Percentiles rank a stretch among this genome's conserved stretches.
These are phyloP conservation scores for Coregonus clupeaformis DNA, from an alignment of 2,113 vertebrate species.

Conservation along the genomic window DNA sequence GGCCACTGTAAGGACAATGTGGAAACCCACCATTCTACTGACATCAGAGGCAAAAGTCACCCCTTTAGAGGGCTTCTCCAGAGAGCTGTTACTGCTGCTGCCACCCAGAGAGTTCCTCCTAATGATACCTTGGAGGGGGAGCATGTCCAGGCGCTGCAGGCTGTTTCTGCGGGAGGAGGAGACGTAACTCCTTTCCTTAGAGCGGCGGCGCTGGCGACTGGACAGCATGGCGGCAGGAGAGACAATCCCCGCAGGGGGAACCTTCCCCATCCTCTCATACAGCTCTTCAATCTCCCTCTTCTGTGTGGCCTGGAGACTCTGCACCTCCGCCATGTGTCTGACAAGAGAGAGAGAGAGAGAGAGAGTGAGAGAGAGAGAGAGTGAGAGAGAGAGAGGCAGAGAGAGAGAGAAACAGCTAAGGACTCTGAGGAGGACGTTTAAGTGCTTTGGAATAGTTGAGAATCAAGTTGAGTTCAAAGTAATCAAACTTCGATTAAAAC, in stretches of 20 bases:
- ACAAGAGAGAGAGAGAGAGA: neutral
- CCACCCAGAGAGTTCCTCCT: slow-evolving; percentile 90
- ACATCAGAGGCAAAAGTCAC: slow-evolving; percentile 87
- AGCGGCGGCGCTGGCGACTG: slow-evolving; percentile 89
- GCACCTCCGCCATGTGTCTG: slow-evolving; percentile 90
- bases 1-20: slow-evolving; percentile 69
- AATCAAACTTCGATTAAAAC: neutral
- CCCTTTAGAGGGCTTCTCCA: slow-evolving; percentile 86
- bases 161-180: slow-evolving; percentile 87
- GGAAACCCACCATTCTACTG: slow-evolving; percentile 79
- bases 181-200: slow-evolving; percentile 84
- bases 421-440: too few relatives aligned
- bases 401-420: neutral
- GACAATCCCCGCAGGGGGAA: slow-evolving; percentile 87
- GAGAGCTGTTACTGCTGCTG: slow-evolving; percentile 77
- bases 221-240: slow-evolving; percentile 90
- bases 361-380: neutral
- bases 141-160: slow-evolving; percentile 86
- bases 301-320: slow-evolving; percentile 86
- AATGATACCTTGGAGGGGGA: slow-evolving; percentile 86
- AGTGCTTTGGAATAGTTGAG: too few relatives aligned
- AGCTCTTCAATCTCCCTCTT: slow-evolving; percentile 94
- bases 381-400: neutral
- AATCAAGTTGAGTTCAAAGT: neutral
- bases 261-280: slow-evolving; percentile 88